These are phyloP conservation scores for Hipparchia sbordonii DNA, from an alignment of 2,888 invertebrate species.

Conservation along the genomic window DNA sequence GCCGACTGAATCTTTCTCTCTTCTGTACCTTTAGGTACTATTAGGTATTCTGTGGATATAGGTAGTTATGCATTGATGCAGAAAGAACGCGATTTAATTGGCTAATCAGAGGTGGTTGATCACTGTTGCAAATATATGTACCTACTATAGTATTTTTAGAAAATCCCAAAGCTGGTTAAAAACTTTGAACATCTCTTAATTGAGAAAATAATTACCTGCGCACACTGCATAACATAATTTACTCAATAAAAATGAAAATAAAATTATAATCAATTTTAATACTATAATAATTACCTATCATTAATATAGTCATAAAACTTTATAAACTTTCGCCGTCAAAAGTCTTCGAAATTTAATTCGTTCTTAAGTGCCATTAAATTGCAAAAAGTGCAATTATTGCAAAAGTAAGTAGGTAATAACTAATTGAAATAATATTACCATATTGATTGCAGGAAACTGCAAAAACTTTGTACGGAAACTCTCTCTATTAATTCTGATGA, in stretches of 20 bases:
- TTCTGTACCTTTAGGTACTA: too few relatives aligned
- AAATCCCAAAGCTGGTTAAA: too few relatives aligned
- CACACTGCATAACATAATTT: neutral
- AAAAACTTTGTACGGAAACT: conserved; percentile 7
- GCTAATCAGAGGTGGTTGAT: too few relatives aligned
- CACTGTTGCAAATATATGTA: too few relatives aligned
- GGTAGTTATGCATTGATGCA: too few relatives aligned
- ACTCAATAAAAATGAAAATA: neutral
- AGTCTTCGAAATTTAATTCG: neutral
- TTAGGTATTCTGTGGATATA: too few relatives aligned
- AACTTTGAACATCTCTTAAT: neutral
- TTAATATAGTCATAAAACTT: neutral
- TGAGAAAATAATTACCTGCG: neutral
- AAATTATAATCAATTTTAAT: neutral
- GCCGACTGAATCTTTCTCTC: too few relatives aligned
- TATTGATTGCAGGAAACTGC: conserved; percentile 13
- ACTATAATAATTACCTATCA: neutral
- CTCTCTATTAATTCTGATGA: neutral
- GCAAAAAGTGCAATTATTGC: neutral
- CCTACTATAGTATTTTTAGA: too few relatives aligned
- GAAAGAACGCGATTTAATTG: too few relatives aligned
- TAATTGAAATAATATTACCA: conserved; percentile 13
- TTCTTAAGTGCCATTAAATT: neutral
- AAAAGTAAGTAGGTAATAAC: neutral
- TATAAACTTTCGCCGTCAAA: conserved; percentile 11